Base-by-base conservation (phyloP, 2,113 vertebrate genomes). In the Aviceda subcristata region DNA sequence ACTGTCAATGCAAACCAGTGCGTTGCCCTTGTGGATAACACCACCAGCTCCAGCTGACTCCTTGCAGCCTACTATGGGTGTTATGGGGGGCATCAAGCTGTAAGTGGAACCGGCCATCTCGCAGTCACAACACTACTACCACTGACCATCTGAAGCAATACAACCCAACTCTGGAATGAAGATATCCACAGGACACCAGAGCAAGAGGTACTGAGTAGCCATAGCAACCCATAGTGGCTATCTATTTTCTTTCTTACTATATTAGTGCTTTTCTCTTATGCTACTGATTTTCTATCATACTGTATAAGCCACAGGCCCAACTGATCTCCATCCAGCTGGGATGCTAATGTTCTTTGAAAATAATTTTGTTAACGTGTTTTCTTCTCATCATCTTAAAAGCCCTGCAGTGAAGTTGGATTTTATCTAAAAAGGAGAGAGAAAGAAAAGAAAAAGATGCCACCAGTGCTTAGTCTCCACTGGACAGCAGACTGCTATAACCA, bases 201-300 rank as follows among this genome's bases (percentile, higher is more conserved):
- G 88, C 34, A 30, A 56, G 69, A 21, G 0, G 9, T 3, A 67
- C 39, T 6, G 5, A 56, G 96, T 83, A 94, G 75, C 90, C 90
- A 94, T 84, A 62, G 96, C 85, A 97, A 97, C 94, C 77, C 68
- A 4, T 8, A 6, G 50, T 7, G 46, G 63, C 66, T 64, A 68
- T 63, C 92, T 66, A 17, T 56, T 48, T 86, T 22, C 91, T 79
- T 86, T 18, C 94, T 34, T 36, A 13, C 19, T 56, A 34, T 32
- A 57, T 71, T 43, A 24, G 20, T 5, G 75, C 39, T 81, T 63
- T 34, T 56, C 80, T 71, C 69, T 23, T 39, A 18, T 4, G 13
- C 76, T 57, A 51, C 92, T 62, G 50, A 20, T 51, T 76, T 66
- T 34, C 66, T 53, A 36, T 39, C 81, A 48, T 10, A 10, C 50